Conservation (phyloP, 1,140 invertebrate species). For the Belonocnema kinseyi region DNA sequence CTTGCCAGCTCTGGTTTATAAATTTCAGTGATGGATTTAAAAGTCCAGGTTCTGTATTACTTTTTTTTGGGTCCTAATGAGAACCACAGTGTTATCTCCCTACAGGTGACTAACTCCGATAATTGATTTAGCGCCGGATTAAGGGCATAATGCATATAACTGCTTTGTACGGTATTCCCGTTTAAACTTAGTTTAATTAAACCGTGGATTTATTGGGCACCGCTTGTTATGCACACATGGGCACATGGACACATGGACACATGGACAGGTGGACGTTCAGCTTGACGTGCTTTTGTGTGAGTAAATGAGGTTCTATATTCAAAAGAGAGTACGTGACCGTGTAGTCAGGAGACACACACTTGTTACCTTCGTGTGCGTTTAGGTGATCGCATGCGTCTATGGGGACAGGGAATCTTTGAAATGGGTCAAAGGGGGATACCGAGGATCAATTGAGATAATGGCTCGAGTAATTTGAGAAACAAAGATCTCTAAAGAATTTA, state of each 20-base stretch:
- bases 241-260: constrained; percentile 44
- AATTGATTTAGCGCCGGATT: constrained; percentile 72
- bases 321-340: constrained; percentile 14
- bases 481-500: constrained; percentile 42
- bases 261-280: constrained; percentile 49
- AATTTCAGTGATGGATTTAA: background rate
- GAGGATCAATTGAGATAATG: constrained; percentile 56
- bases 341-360: constrained; percentile 34
- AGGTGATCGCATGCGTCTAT: constrained; percentile 17
- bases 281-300: constrained; percentile 6
- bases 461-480: constrained; percentile 43
- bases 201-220: constrained; percentile 68
- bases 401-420: constrained; percentile 44
- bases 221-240: constrained; percentile 56
- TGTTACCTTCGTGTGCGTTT: background rate
- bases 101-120: constrained; percentile 58
- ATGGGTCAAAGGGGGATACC: constrained; percentile 48
- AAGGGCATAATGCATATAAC: constrained; percentile 68
- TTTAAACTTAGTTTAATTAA: constrained; percentile 75
- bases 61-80: background rate
- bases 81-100: background rate
- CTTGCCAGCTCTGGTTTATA: no score
- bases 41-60: background rate
- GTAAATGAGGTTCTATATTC: constrained; percentile 20
- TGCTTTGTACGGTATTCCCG: constrained; percentile 62